Base-by-base conservation (phyloP, 2,797 vertebrate genomes). In the Cynopterus sphinx region DNA sequence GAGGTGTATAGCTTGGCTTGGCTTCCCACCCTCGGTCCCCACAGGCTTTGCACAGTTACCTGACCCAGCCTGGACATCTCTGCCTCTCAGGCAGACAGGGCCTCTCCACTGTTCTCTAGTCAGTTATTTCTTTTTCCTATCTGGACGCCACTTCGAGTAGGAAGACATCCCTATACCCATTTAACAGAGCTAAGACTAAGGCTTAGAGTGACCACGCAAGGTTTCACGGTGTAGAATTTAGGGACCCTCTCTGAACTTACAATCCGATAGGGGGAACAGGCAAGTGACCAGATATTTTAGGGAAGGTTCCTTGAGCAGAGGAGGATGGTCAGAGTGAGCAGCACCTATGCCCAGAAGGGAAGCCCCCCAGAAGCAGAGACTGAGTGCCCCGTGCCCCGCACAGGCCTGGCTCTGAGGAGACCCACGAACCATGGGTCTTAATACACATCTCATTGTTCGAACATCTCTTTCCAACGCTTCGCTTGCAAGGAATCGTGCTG, bases 401-500 rank as follows among this genome's bases (percentile, higher is more conserved):
- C 39, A 24, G 63, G 86, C 33, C 53, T 43, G 59, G 49, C 24
- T 87, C 31, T 7, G 49, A 88, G 51, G 26, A 95, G 3, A 41
- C 41, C 31, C 53, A 65, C 1, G 3, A 2, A 1, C 61, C 63
- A 59, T 9, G 39, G 73, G 53, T 59, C 85, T 94, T 87, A 86
- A 88, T n/a, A 81, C 17, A 59, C 55, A 46, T 75, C 79, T 79
- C 90, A 92, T 79, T 51, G 5, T 59, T 59, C 22, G 82, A 79
- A 67, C 70, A 33, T 87, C 63, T 94, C 87, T 95, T 91, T 79
- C 78, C 5, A 33, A 83, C 41, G 59, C 68, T 90, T 82, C 39
- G 21, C 84, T 94, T 92, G 78, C 55, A 95, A 89, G 75, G 87
- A 96, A 96, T 95, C 83, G 82, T 88, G 67, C 94, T 94, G 85